Percentiles rank a stretch among this genome's conserved stretches.
These are phyloP conservation scores for Thaleichthys pacificus DNA, from an alignment of 2,797 vertebrate species.

Conservation along the genomic window DNA sequence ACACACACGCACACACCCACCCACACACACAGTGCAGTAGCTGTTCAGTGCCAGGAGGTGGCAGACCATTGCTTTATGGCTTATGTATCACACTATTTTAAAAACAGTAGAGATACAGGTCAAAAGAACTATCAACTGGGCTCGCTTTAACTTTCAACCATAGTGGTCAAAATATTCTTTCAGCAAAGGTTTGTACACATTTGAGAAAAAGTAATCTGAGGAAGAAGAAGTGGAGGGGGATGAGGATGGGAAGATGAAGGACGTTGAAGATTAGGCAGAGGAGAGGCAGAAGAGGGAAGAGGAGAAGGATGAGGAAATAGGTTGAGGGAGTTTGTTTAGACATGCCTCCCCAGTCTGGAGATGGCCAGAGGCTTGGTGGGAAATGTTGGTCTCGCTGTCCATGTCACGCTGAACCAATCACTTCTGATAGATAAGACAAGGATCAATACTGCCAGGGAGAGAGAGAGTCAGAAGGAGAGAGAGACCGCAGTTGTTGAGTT, in stretches of 20 bases:
- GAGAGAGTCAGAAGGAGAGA: slow-evolving; percentile 8
- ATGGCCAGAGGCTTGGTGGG: not conserved
- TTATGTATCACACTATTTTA: not conserved
- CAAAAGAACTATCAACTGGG: no score
- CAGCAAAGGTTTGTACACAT: no score
- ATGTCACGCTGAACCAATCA: slow-evolving; percentile 47
- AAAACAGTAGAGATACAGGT: no score
- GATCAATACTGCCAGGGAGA: slow-evolving; percentile 48
- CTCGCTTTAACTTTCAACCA: no score
- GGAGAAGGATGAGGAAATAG: not conserved
- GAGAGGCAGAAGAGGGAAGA: no score
- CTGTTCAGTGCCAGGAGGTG: not conserved
- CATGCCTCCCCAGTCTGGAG: not conserved
- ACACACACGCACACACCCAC: not conserved
- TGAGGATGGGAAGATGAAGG: not conserved
- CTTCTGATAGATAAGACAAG: slow-evolving; percentile 48
- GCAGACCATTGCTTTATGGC: not conserved
- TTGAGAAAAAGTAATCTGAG: not conserved
- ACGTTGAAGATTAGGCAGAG: no score
- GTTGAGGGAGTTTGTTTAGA: not conserved
- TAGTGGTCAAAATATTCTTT: no score
- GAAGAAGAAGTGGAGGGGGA: not conserved
- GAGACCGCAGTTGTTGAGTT: not conserved
- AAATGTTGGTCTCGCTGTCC: slow-evolving; percentile 46
- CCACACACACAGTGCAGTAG: not conserved